Evolutionary conservation across 2,113 vertebrate genomes (phyloP).

Genomic region (Octodon degus): DNA sequence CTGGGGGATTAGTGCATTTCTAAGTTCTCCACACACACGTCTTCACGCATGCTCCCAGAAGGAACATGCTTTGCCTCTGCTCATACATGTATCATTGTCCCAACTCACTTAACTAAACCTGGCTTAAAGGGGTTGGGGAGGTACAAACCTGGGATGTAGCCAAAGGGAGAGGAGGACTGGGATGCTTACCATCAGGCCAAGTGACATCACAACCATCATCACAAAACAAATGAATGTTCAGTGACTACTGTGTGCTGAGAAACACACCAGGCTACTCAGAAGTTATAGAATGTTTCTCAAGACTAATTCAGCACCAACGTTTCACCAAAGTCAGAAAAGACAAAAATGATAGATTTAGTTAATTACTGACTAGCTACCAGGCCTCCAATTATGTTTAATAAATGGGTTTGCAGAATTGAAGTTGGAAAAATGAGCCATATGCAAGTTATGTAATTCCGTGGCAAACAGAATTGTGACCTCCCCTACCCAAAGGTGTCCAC

Average conservation of each 20-base stretch:
- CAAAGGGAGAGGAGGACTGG: not conserved
- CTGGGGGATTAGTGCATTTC: fast-evolving
- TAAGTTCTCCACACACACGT: not conserved
- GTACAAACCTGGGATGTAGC: not conserved
- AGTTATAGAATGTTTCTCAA: not conserved
- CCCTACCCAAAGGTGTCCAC: not conserved
- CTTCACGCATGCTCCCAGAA: not conserved
- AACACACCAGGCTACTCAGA: not conserved
- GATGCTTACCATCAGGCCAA: not conserved
- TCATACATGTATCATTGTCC: not conserved
- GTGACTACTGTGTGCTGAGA: not conserved
- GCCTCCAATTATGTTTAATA: not conserved
- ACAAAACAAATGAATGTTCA: not conserved
- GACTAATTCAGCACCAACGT: not conserved
- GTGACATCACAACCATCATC: not conserved
- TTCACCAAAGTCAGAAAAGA: not conserved
- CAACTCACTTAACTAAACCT: not conserved
- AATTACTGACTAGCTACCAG: not conserved
- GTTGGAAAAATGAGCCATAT: not conserved
- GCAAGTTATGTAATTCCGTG: not conserved
- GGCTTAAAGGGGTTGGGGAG: not conserved
- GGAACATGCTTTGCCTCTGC: not conserved
- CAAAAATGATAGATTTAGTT: not conserved
- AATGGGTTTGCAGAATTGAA: not conserved
- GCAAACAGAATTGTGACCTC: not conserved